Percentiles rank a stretch among this genome's conserved stretches.
Evolutionary conservation across 2,113 vertebrate species (phyloP).

Genomic region (Holacanthus passer): DNA sequence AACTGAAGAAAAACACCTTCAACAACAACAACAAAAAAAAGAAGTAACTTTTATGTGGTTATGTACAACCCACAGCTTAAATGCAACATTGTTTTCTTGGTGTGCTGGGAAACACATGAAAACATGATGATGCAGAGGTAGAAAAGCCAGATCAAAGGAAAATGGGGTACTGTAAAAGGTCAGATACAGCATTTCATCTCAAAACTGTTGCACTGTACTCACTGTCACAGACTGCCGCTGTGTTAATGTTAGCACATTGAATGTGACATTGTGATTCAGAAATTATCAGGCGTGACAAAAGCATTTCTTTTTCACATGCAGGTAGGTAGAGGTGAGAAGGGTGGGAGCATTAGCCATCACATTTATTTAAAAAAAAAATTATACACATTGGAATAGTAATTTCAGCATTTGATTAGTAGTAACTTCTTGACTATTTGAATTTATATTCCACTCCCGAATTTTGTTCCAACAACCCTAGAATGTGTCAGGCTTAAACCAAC

Average conservation of each 20-base stretch:
- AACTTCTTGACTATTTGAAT: too few relatives aligned
- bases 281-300: too few relatives aligned
- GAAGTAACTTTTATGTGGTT: background rate
- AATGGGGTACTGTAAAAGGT: background rate
- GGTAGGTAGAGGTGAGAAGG: too few relatives aligned
- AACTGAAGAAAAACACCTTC: background rate
- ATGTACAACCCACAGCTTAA: background rate
- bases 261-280: too few relatives aligned
- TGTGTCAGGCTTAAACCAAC: background rate
- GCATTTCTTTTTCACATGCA: too few relatives aligned
- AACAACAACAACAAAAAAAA: background rate
- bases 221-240: background rate
- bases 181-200: background rate
- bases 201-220: background rate
- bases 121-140: background rate
- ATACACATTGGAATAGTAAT: too few relatives aligned
- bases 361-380: too few relatives aligned
- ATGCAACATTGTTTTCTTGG: background rate
- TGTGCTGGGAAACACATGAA: background rate
- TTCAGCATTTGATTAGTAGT: too few relatives aligned
- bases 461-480: too few relatives aligned
- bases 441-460: too few relatives aligned
- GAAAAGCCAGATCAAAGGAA: background rate
- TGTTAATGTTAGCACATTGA: too few relatives aligned
- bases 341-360: too few relatives aligned